Conservation (phyloP, 2,113 vertebrate species). For the Ctenomys sociabilis region DNA sequence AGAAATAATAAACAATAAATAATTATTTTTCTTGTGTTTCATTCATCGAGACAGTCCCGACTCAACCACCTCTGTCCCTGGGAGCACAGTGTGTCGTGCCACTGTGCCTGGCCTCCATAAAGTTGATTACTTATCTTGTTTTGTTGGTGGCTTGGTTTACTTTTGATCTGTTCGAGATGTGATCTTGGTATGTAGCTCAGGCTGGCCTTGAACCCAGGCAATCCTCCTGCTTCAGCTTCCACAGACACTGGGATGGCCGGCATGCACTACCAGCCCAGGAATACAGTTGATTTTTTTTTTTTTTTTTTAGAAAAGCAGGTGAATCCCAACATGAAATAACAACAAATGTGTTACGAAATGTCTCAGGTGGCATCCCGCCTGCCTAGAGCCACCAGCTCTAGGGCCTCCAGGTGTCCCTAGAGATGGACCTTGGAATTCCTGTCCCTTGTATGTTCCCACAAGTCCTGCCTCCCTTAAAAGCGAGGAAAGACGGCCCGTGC, state of each 20-base stretch:
- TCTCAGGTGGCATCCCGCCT: too few relatives aligned
- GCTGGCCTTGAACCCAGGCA: neutral
- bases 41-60: neutral
- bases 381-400: too few relatives aligned
- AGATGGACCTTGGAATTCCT: neutral
- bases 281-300: neutral
- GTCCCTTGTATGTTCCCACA: fast-evolving
- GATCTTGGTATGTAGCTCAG: neutral
- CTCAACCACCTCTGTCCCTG: neutral
- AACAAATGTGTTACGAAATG: too few relatives aligned
- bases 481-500: neutral
- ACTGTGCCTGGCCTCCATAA: neutral
- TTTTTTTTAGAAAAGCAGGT: too few relatives aligned
- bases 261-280: neutral
- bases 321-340: too few relatives aligned
- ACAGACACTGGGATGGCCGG: neutral
- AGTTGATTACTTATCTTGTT: neutral
- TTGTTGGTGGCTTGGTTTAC: neutral
- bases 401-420: too few relatives aligned
- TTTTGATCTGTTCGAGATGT: neutral
- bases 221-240: neutral
- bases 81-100: neutral
- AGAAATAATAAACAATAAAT: too few relatives aligned
- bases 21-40: neutral
- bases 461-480: fast-evolving